These are phyloP conservation scores for Agrochola circellaris DNA, from an alignment of 2,888 invertebrate genomes.

Conservation along the genomic window DNA sequence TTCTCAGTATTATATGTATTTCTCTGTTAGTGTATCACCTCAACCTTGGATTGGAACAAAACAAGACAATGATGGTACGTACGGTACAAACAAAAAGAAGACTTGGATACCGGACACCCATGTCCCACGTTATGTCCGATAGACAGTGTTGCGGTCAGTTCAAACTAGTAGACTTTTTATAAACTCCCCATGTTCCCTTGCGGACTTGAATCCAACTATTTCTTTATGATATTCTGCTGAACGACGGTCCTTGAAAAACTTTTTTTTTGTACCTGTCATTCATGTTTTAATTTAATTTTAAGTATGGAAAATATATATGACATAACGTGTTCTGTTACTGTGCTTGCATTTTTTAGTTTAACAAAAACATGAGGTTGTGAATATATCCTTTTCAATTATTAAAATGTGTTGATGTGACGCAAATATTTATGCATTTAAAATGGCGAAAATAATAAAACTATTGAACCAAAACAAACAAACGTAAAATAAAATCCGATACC, in stretches of 20 bases:
- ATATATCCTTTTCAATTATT: neutral
- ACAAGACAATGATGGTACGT: conserved; percentile 51
- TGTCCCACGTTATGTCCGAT: conserved; percentile 38
- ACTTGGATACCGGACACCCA: conserved; percentile 44
- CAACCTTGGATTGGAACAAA: conserved; percentile 46
- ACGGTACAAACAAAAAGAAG: conserved; percentile 45
- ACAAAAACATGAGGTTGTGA: neutral
- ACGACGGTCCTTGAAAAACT: too few species aligned
- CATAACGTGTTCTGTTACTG: too few species aligned
- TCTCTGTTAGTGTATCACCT: conserved; percentile 26
- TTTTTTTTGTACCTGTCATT: neutral
- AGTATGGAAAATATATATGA: neutral
- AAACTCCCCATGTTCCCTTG: neutral
- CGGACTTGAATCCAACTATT: neutral
- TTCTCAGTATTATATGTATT: conserved; percentile 6
- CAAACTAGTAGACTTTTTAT: conserved; percentile 18
- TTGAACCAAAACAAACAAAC: conserved; percentile 72
- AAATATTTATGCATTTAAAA: conserved; percentile 24
- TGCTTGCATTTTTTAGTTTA: neutral
- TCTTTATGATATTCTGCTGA: neutral
- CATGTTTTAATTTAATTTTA: neutral
- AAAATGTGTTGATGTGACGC: conserved; percentile 16
- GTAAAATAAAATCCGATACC: conserved; percentile 74
- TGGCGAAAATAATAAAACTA: conserved; percentile 59
- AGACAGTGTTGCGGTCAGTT: conserved; percentile 27